phyloP scores from a whole-genome alignment of 2,113 vertebrate genomes.

The Lepus americanus region DNA sequence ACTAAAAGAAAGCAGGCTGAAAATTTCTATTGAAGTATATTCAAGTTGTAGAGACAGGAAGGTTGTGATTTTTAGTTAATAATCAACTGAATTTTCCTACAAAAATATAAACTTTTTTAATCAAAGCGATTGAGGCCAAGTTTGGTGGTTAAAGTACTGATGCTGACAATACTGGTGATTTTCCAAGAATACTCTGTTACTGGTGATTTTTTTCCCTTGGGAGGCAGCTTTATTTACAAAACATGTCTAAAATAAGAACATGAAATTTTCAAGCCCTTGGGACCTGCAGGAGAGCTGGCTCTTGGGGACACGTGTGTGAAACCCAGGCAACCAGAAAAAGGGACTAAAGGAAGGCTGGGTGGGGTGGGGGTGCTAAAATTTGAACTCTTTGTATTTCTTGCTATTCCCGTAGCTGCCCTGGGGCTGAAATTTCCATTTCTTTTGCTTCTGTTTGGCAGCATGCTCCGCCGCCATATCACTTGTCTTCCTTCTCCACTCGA shows the following conservation, averaged over 20 bases:
- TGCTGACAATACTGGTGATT: background rate
- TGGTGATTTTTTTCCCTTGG: background rate
- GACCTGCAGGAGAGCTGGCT: slow-evolving; percentile 41
- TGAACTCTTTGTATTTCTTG: slow-evolving; percentile 97
- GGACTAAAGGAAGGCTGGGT: background rate
- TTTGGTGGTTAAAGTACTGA: background rate
- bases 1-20: background rate
- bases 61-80: background rate
- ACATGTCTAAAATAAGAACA: slow-evolving; percentile 74
- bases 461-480: slow-evolving; percentile 98
- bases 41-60: background rate
- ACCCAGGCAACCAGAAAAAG: background rate
- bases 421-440: slow-evolving; percentile 94
- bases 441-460: slow-evolving; percentile 97
- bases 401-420: slow-evolving; percentile 92
- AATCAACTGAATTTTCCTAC: background rate
- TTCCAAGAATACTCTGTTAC: background rate
- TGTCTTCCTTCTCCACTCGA: slow-evolving; percentile 96
- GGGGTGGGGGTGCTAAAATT: slow-evolving; percentile 88
- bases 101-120: background rate
- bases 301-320: slow-evolving; percentile 4
- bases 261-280: slow-evolving; percentile 58
- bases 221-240: slow-evolving; percentile 81
- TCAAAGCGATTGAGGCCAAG: background rate
- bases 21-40: background rate